Evolutionary conservation across 2,113 vertebrate species (phyloP).

Genomic region (Melanotaenia duboulayi): DNA sequence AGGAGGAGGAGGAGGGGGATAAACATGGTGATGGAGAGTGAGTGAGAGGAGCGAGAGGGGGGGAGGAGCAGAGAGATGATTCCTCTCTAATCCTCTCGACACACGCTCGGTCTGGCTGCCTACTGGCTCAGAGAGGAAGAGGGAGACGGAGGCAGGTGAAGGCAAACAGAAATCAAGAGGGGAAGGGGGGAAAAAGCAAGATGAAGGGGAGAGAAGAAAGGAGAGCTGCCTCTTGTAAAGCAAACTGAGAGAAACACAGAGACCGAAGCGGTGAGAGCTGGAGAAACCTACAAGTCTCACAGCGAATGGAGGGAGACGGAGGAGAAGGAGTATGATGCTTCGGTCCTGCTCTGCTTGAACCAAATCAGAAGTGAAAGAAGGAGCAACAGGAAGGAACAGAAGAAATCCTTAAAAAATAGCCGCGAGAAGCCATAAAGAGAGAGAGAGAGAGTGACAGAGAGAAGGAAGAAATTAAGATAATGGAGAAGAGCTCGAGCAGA

Average conservation of each 20-base stretch:
- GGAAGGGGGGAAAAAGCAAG: slow-evolving; percentile 49
- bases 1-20: slow-evolving; percentile 37
- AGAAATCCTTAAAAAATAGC: slow-evolving; percentile 21
- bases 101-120: slow-evolving; percentile 77
- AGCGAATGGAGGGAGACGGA: slow-evolving; percentile 36
- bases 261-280: slow-evolving; percentile 31
- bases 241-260: slow-evolving; percentile 39
- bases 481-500: slow-evolving; percentile 48
- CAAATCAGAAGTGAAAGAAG: slow-evolving; percentile 57
- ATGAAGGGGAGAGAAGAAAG: slow-evolving; percentile 67
- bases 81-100: slow-evolving; percentile 83
- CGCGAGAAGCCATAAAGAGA: slow-evolving; percentile 14
- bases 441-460: neutral
- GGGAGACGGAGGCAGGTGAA: slow-evolving; percentile 71
- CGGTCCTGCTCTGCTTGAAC: slow-evolving; percentile 49
- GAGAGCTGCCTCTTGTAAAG: slow-evolving; percentile 46
- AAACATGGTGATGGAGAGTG: slow-evolving; percentile 74
- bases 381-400: slow-evolving; percentile 42
- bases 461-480: slow-evolving; percentile 45
- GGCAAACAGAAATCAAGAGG: slow-evolving; percentile 47
- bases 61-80: slow-evolving; percentile 79
- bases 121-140: slow-evolving; percentile 64
- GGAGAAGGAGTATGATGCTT: slow-evolving; percentile 45
- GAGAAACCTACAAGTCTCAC: slow-evolving; percentile 44
- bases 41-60: slow-evolving; percentile 59